Conservation (phyloP, 2,113 vertebrate genomes). For the Mirza zaza region DNA sequence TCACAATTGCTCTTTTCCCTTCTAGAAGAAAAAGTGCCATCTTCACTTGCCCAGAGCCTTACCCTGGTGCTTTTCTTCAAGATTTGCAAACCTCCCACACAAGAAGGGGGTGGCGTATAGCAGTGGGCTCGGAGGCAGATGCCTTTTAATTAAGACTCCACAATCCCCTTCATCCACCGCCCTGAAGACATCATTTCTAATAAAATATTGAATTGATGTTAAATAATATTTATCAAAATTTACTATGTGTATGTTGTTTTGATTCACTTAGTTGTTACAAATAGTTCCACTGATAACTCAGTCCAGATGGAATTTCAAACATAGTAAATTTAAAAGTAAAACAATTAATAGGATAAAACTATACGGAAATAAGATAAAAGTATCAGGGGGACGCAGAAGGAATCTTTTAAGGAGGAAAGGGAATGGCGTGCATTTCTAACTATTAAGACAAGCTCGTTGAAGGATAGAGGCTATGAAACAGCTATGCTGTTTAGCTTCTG, state of each 20-base stretch:
- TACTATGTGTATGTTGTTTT: background rate
- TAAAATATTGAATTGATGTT: background rate
- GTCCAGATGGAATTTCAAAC: background rate
- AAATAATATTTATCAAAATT: background rate
- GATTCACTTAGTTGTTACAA: background rate
- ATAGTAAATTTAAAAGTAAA: background rate
- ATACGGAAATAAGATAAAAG: background rate
- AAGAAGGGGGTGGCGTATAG: background rate
- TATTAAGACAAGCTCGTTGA: background rate
- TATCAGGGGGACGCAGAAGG: background rate
- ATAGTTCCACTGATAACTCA: background rate
- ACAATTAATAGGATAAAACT: background rate
- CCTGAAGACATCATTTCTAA: background rate
- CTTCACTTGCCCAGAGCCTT: background rate
- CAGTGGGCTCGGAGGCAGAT: background rate
- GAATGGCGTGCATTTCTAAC: background rate
- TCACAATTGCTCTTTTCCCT: background rate
- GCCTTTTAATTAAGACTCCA: background rate
- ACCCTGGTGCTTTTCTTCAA: background rate
- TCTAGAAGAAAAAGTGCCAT: background rate
- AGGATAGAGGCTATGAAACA: background rate
- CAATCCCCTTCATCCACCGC: background rate
- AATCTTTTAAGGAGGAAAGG: background rate
- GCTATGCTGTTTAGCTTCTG: background rate
- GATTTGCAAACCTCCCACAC: too few relatives aligned